Percentiles rank a stretch among this genome's conserved stretches.
phyloP scores from a whole-genome alignment of 2,797 vertebrate species.

The Microcaecilia unicolor region DNA sequence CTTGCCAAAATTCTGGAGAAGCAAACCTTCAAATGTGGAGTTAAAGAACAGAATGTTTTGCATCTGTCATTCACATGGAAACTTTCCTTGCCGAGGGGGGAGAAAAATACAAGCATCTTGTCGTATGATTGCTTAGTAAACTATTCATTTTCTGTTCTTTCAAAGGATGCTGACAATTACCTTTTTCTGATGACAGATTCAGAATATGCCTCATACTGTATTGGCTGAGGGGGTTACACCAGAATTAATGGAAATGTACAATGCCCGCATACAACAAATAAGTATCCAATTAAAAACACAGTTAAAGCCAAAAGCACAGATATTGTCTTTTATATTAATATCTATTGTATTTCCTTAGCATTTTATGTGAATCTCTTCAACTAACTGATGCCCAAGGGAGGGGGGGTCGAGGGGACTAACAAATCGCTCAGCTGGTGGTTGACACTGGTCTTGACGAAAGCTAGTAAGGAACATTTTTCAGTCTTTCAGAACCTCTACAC shows the following conservation, averaged over 20 bases:
- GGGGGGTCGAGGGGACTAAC: too few relatives aligned
- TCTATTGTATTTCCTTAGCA: constrained; percentile 55
- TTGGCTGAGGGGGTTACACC: constrained; percentile 37
- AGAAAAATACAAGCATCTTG: constrained; percentile 31
- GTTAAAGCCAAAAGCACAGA: constrained; percentile 42
- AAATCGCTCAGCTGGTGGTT: constrained; percentile 71
- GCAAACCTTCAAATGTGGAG: constrained; percentile 30
- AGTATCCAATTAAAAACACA: constrained; percentile 49
- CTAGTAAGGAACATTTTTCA: constrained; percentile 60
- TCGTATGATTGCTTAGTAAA: constrained; percentile 26
- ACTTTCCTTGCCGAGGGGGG: constrained; percentile 26
- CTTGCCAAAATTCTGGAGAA: constrained; percentile 32
- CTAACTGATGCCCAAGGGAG: constrained; percentile 61
- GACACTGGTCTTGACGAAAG: constrained; percentile 65
- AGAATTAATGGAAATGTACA: constrained; percentile 44
- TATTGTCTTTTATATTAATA: constrained; percentile 53
- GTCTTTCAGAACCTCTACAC: constrained; percentile 84
- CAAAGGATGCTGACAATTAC: constrained; percentile 34
- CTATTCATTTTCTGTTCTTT: constrained; percentile 14
- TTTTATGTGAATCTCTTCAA: constrained; percentile 61
- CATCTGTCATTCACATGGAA: constrained; percentile 29
- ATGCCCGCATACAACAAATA: constrained; percentile 44
- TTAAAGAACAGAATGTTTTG: constrained; percentile 37
- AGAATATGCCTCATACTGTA: constrained; percentile 30
- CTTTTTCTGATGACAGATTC: constrained; percentile 27